Base-by-base conservation (phyloP, 2,888 invertebrate genomes). In the Drosophila subquinaria region DNA sequence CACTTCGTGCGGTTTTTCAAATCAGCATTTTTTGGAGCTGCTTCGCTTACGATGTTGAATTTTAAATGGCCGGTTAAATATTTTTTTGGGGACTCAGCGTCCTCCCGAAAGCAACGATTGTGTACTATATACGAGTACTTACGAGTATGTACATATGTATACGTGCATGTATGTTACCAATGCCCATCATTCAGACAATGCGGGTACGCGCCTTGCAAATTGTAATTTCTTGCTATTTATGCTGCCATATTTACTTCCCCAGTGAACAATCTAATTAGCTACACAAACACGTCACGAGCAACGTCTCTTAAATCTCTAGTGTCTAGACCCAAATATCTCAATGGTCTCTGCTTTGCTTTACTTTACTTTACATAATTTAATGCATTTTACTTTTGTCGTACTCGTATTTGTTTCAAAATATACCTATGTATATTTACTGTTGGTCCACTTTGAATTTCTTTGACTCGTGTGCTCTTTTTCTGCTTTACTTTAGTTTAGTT, bases 351-450 rank as follows among this genome's bases (percentile, higher is more conserved):
- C 52, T 30, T 30, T 30, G 27, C 27, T 27, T 27, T 30, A 33
- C 27, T 27, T 27, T 27, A 67, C 71, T 74, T 88, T 82, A 81
- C 81, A 82, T 77, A 81, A 79, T 85, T 88, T 81, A 75, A 83
- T 88, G 86, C 79, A 86, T 71, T 85, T 81, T 66, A 64, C 47
- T 77, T 53, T 63, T 59, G 68, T 56, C 23, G 66, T 43, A 36
- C 36, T 61, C 51, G 63, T 60, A 60, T 78, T 78, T 78, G 78
- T 69, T 71, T 70, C 42, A 66, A 68, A 56, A 36, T 36, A 36
- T 36, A 45, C n/a, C 23, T 56, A 70, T 35, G 30, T 30, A 10
- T 79, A 70, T 76, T 65, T 68, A 47, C 57, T 62, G 59, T 78
- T 68, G 57, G 51, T 48, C 53, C 33, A 27, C 55, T 47, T 10